Percentiles rank a stretch among this genome's conserved stretches.
Evolutionary conservation across 64 coral and sea anemone species (phyloP).

Genomic region (Hydrozoanthus tunicans): DNA sequence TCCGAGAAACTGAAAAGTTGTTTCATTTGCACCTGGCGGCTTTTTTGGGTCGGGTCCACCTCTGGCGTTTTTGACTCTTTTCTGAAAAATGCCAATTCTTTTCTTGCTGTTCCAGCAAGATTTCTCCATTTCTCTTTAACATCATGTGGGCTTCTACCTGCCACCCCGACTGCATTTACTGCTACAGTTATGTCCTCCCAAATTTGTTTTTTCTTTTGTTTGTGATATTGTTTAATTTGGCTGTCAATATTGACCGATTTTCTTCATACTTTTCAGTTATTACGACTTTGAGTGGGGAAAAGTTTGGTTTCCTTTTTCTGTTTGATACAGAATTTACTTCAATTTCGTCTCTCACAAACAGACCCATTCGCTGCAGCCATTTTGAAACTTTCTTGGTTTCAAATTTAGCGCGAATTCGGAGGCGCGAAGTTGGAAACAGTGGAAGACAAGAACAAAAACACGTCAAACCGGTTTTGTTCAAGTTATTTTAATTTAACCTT

Average conservation of each 20-base stretch:
- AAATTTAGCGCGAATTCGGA: neutral
- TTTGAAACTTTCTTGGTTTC: conserved; percentile 8
- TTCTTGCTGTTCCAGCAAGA: neutral
- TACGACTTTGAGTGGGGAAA: neutral
- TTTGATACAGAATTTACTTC: neutral
- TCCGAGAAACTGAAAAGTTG: neutral
- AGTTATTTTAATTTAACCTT: conserved; percentile 29
- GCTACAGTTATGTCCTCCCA: conserved; percentile 19
- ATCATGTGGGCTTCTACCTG: neutral
- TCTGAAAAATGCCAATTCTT: neutral
- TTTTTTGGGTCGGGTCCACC: conserved; percentile 12
- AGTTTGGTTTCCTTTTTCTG: conserved; percentile 48
- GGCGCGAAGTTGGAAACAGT: neutral
- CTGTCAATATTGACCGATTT: conserved; percentile 10
- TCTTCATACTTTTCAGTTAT: conserved; percentile 37
- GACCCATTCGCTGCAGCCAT: neutral
- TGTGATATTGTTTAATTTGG: conserved; percentile 36
- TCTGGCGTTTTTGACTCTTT: neutral
- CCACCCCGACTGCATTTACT: conserved; percentile 42
- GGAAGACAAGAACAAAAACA: neutral
- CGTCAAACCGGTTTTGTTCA: neutral
- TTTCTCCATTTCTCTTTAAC: conserved; percentile 58
- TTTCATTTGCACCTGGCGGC: neutral
- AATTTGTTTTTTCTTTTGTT: conserved; percentile 45
- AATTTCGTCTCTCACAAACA: neutral